Evolutionary conservation across 2,113 vertebrate species (phyloP).

Genomic region (Cavia porcellus): DNA sequence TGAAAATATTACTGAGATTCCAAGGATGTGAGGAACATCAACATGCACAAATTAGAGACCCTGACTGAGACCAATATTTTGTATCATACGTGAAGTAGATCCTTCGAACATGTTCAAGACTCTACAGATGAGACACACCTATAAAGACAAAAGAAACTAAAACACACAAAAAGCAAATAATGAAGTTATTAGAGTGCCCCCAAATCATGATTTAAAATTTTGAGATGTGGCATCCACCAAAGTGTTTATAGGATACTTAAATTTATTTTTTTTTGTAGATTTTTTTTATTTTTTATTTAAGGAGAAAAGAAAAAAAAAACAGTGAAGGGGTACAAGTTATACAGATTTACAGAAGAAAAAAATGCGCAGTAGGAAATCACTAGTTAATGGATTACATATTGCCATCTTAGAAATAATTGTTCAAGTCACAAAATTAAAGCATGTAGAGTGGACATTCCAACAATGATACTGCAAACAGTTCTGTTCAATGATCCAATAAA

Average conservation of each 20-base stretch:
- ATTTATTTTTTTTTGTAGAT: too few relatives aligned
- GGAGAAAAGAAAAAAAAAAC: too few relatives aligned
- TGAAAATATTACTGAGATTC: background rate
- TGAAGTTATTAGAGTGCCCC: background rate
- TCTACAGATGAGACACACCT: background rate
- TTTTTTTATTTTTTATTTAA: too few relatives aligned
- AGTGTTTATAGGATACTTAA: background rate
- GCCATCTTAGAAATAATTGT: too few relatives aligned
- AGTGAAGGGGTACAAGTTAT: too few relatives aligned
- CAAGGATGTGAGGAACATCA: background rate
- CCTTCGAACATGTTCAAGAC: background rate
- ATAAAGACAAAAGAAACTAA: background rate
- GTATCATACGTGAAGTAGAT: background rate
- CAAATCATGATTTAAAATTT: background rate
- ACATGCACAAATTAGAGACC: background rate
- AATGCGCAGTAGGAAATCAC: too few relatives aligned
- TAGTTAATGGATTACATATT: too few relatives aligned
- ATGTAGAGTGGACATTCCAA: too few relatives aligned
- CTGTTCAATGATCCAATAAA: too few relatives aligned
- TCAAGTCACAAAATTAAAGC: too few relatives aligned
- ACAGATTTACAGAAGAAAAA: too few relatives aligned
- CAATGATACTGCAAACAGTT: too few relatives aligned
- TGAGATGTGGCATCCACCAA: background rate
- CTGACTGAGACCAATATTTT: background rate
- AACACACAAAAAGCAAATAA: background rate